Conservation (phyloP, 1,140 invertebrate genomes). For the Zelostemma sp. region DNA sequence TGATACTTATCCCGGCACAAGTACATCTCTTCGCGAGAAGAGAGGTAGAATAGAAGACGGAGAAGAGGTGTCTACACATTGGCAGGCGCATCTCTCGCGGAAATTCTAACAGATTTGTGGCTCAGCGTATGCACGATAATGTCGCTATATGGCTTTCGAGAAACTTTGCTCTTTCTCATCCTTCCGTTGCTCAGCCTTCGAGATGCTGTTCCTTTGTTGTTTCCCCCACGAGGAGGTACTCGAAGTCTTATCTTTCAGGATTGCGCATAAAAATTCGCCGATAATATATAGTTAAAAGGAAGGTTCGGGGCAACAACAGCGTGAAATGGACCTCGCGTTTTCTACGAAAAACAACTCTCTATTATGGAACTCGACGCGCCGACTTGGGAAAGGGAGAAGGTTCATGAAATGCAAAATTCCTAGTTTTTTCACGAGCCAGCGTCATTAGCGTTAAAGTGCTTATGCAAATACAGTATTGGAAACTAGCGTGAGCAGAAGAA, state of each 20-base stretch:
- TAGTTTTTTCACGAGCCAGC: constrained; percentile 26
- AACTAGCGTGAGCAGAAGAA: neutral
- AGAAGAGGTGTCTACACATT: constrained; percentile 39
- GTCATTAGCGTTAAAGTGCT: constrained; percentile 38
- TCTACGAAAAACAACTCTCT: no score
- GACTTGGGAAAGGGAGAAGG: no score
- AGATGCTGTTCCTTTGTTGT: no score
- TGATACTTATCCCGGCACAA: constrained; percentile 63
- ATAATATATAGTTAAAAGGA: no score
- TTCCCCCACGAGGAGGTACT: no score
- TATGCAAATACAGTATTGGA: constrained; percentile 40
- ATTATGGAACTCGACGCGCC: no score
- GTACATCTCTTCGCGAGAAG: constrained; percentile 45
- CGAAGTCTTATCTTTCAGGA: no score
- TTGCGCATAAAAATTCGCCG: no score
- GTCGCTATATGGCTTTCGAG: neutral
- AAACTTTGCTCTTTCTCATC: constrained; percentile 6
- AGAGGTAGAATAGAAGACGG: neutral
- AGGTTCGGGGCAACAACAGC: no score
- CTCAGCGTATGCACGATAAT: constrained; percentile 19
- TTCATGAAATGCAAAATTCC: constrained; percentile 11
- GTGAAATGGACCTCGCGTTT: no score
- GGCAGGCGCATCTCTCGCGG: constrained; percentile 31
- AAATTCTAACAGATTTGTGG: constrained; percentile 47
- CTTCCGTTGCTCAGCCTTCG: no score